Evolutionary conservation across 2,113 vertebrate species (phyloP), one percentile per base, ranked within the genome.

Genomic region (Megalops atlanticus): DNA sequence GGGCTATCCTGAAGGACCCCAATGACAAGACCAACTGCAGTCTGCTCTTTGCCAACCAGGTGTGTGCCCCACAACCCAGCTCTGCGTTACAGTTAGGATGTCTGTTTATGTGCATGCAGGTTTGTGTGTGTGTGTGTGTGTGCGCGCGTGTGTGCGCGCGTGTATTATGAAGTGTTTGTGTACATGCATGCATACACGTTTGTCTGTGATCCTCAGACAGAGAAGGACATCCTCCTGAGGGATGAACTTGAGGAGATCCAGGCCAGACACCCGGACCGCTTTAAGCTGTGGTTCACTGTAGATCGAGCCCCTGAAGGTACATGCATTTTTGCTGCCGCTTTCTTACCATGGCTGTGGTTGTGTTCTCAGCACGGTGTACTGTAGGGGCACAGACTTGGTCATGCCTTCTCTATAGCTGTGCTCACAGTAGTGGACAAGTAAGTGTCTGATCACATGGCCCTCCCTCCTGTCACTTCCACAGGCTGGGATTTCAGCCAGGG

Each of bases 1-100:
- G 86, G 21, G 90, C 91, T 41, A 92, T 95, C 77, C 74, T 94
- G 73, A 94, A 92, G 85, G 90, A 92, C 79, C 88, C 88, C 16
- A 90, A 81, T 78, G 93, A 95, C 83, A 80, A 79, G 11, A 94
- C 94, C 5, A 87, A 83, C 64, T 95, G 94, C 84, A 89, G 75
- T 77, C 89, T 95, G 82, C 90, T 95, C 45, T 95, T 94, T 90
- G 94, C 94, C 58, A 95, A 94, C 84, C 93, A 95, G 93, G 94
- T 95, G 54, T 75, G 90, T 86, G 7, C 21, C 73, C 14, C 12
- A 12, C 31, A 5, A 15, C 31, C 3, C 12, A 18, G 8, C 14
- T 16, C 35, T 36, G 69, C 1, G 43, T 10, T 75, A 16, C 21
- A 40, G 18, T 7, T 27, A 14, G 43, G 43, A n/a, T n/a, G 43